Evolutionary conservation across 2,888 invertebrate species (phyloP).

Genomic region (Gonocerus acuteangulatus): DNA sequence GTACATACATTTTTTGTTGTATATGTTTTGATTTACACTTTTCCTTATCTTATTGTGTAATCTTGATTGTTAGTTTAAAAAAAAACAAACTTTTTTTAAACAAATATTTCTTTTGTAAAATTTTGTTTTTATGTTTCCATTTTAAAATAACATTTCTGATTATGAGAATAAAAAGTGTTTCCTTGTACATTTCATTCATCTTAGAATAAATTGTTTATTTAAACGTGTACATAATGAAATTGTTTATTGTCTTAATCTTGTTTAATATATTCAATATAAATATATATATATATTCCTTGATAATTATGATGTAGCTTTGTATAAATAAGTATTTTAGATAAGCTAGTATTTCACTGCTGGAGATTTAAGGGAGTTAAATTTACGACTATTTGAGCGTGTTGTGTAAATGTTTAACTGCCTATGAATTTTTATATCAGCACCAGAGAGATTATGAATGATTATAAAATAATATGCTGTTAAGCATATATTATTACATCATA

Average conservation of each 20-base stretch:
- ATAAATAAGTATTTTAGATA: slow-evolving; percentile 15
- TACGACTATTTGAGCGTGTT: neutral
- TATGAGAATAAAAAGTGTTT: too few relatives aligned
- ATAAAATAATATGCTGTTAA: too few relatives aligned
- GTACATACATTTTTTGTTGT: too few relatives aligned
- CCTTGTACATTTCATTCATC: too few relatives aligned
- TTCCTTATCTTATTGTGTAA: too few relatives aligned
- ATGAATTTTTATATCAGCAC: slow-evolving; percentile 10
- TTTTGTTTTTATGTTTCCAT: too few relatives aligned
- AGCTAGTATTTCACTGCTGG: slow-evolving; percentile 12
- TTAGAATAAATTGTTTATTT: neutral
- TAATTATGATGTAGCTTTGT: slow-evolving; percentile 19
- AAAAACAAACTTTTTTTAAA: too few relatives aligned
- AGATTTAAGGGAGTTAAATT: neutral
- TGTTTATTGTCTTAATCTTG: slow-evolving; percentile 5
- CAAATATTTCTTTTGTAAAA: too few relatives aligned
- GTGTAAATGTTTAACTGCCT: slow-evolving; percentile 16
- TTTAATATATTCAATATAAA: slow-evolving; percentile 1
- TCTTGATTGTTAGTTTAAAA: too few relatives aligned
- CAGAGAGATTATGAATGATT: neutral
- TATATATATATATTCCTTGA: neutral
- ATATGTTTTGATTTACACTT: too few relatives aligned
- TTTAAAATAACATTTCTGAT: too few relatives aligned
- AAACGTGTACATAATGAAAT: slow-evolving; percentile 7
- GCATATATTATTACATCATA: neutral